Conservation (phyloP, 2,888 invertebrate genomes). For the Saturnia pavonia region DNA sequence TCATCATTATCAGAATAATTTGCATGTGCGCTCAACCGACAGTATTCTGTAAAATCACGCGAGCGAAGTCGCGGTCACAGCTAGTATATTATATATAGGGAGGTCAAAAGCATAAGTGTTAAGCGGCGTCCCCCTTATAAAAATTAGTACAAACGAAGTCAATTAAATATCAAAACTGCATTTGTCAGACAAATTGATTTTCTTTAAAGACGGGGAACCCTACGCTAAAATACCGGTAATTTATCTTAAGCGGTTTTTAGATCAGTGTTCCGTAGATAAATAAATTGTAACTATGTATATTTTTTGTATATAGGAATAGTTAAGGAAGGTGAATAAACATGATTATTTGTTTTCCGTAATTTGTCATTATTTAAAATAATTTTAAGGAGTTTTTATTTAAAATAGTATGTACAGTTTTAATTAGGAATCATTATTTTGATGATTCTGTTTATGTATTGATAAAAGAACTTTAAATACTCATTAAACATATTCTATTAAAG, state of each 20-base stretch:
- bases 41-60: too few relatives aligned
- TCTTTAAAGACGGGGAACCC: conserved; percentile 33
- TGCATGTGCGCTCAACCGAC: too few relatives aligned
- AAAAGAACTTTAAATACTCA: neutral
- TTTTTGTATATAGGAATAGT: neutral
- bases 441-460: neutral
- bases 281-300: neutral
- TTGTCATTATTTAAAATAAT: too few relatives aligned
- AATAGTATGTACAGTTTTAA: too few relatives aligned
- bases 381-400: too few relatives aligned
- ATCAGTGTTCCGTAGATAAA: conserved; percentile 7
- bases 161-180: conserved; percentile 56
- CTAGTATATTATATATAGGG: neutral
- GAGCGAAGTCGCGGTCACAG: too few relatives aligned
- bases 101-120: conserved; percentile 9
- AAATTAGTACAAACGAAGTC: conserved; percentile 45
- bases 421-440: too few relatives aligned
- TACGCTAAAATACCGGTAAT: conserved; percentile 24
- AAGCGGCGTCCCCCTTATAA: conserved; percentile 14
- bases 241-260: neutral
- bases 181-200: conserved; percentile 54
- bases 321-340: too few relatives aligned
- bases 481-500: neutral
- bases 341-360: neutral
- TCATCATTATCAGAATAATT: too few relatives aligned